These are phyloP conservation scores for Gadus chalcogrammus DNA, from an alignment of 2,113 vertebrate species.

Conservation along the genomic window DNA sequence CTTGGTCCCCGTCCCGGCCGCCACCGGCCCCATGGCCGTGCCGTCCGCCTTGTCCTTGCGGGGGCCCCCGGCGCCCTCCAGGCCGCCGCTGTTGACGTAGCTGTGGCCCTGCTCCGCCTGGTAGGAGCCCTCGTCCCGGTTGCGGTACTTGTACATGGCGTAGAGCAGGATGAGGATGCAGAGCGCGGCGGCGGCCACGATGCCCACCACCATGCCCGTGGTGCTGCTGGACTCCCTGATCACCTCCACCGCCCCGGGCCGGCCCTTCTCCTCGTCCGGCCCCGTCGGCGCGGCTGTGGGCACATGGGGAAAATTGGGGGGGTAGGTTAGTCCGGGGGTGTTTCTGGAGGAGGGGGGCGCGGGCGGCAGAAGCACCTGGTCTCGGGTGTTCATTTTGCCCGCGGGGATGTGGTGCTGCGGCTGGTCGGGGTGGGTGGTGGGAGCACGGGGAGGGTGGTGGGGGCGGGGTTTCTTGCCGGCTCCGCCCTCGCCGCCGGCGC, in stretches of 20 bases:
- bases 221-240: conserved; percentile 93
- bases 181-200: conserved; percentile 91
- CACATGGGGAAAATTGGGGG: conserved; percentile 87
- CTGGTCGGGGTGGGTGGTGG: conserved; percentile 80
- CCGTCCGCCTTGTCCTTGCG: conserved; percentile 84
- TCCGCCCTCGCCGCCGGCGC: conserved; percentile 63
- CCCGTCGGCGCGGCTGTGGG: conserved; percentile 90
- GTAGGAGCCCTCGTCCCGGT: conserved; percentile 93
- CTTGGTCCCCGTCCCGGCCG: conserved; percentile 80
- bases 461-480: conserved; percentile 70
- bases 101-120: conserved; percentile 87
- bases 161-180: conserved; percentile 98
- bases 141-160: conserved; percentile 98
- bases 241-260: conserved; percentile 88
- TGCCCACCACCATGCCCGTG: conserved; percentile 95
- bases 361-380: conserved; percentile 84
- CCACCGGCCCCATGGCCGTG: conserved; percentile 66
- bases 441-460: conserved; percentile 73
- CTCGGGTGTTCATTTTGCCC: conserved; percentile 94
- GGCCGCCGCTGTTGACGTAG: conserved; percentile 84
- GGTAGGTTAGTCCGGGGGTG: conserved; percentile 82
- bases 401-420: conserved; percentile 76
- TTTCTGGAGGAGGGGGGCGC: conserved; percentile 81
- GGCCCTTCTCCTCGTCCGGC: conserved; percentile 82
- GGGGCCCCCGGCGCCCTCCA: conserved; percentile 83